A percentile compares a stretch with the other conserved stretches of the same genome.
Conservation (phyloP, 2,797 vertebrate species). For the Anguilla marmorata region DNA sequence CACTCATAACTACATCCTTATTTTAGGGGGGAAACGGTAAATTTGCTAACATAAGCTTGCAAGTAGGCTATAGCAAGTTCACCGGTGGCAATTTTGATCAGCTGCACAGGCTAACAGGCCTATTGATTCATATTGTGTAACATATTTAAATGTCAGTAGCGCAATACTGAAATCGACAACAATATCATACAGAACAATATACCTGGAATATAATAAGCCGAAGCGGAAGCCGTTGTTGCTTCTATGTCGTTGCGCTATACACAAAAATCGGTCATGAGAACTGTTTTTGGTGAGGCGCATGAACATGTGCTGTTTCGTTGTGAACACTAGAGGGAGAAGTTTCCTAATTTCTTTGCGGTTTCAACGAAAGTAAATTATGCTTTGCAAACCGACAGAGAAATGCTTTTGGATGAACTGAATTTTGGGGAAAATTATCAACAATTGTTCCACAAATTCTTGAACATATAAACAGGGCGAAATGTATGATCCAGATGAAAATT, state of each 20-base stretch:
- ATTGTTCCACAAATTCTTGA: not conserved
- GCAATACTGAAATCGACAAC: not conserved
- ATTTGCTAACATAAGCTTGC: not conserved
- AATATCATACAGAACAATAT: not conserved
- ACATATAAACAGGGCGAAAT: not conserved
- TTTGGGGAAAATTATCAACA: too few relatives aligned
- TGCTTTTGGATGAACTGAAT: not conserved
- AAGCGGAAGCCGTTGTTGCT: not conserved
- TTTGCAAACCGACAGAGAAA: not conserved
- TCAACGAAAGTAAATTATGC: not conserved
- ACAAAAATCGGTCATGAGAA: not conserved
- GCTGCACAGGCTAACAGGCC: not conserved
- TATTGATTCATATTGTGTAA: not conserved
- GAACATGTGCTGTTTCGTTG: not conserved
- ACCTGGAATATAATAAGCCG: constrained; percentile 16
- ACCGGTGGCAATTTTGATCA: not conserved
- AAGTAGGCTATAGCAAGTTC: not conserved
- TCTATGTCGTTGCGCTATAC: not conserved
- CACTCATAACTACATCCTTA: not conserved
- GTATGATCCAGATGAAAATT: not conserved
- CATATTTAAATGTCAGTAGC: not conserved
- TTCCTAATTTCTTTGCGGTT: not conserved
- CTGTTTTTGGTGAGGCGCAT: not conserved
- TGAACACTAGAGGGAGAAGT: constrained; percentile 16
- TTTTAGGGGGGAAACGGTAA: not conserved